These are phyloP conservation scores for Penaeus vannamei DNA, from an alignment of 1,140 invertebrate species.

Conservation along the genomic window DNA sequence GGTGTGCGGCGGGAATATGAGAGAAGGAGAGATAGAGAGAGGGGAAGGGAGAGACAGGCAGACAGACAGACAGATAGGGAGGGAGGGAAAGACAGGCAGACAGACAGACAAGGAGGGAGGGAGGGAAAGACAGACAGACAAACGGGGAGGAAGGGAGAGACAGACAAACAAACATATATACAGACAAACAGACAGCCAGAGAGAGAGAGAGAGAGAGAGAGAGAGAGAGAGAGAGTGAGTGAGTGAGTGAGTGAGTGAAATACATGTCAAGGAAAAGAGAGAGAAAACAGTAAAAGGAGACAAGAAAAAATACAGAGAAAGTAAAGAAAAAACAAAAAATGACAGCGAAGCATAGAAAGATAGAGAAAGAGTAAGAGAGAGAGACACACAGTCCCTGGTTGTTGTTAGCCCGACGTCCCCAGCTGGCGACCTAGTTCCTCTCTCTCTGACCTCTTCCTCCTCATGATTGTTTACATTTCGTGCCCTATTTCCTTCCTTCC, in stretches of 20 bases:
- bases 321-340: neutral
- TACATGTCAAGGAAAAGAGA: neutral
- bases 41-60: constrained; percentile 30
- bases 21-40: constrained; percentile 17
- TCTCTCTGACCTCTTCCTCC: too few species aligned
- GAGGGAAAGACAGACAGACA: constrained; percentile 19
- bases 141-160: neutral
- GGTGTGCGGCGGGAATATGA: neutral
- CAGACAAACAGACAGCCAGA: constrained; percentile 1
- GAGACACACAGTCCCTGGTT: too few species aligned
- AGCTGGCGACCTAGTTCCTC: too few species aligned
- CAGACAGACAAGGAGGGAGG: neutral
- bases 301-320: neutral
- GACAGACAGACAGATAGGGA: constrained; percentile 4
- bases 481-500: too few species aligned
- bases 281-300: neutral
- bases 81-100: neutral
- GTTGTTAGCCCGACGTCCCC: too few species aligned
- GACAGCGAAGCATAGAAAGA: neutral
- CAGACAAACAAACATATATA: too few species aligned
- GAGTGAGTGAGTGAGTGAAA: neutral
- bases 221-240: neutral
- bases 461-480: too few species aligned
- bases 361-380: too few species aligned
- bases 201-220: neutral